A percentile compares a stretch with the other conserved stretches of the same genome.
These are phyloP conservation scores for Prenolepis imparis DNA, from an alignment of 2,888 invertebrate genomes.

Conservation along the genomic window DNA sequence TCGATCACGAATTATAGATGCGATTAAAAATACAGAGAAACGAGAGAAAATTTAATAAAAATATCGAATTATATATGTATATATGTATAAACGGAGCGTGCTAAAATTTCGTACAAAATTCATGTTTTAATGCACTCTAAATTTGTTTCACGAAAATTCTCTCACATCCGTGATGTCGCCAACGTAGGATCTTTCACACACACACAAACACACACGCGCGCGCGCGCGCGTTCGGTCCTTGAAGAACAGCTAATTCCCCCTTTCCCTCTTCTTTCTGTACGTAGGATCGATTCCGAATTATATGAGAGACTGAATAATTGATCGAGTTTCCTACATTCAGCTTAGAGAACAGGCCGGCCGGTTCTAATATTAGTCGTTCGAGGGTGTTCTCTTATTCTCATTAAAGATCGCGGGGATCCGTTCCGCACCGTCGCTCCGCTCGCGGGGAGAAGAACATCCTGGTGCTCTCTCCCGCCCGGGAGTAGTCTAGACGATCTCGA, in stretches of 20 bases:
- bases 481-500: slow-evolving; percentile 54
- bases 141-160: slow-evolving; percentile 39
- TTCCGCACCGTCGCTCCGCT: slow-evolving; percentile 14
- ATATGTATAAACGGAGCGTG: slow-evolving; percentile 17
- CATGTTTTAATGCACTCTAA: slow-evolving; percentile 33
- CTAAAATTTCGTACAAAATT: slow-evolving; percentile 40
- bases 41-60: slow-evolving; percentile 36
- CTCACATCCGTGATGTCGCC: not conserved
- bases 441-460: slow-evolving; percentile 26
- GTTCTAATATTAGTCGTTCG: slow-evolving; percentile 53
- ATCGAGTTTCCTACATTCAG: slow-evolving; percentile 58
- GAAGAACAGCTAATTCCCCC: slow-evolving; percentile 8
- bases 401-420: slow-evolving; percentile 53
- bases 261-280: not conserved
- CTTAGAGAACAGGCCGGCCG: slow-evolving; percentile 48
- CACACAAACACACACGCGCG: no score
- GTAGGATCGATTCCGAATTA: slow-evolving; percentile 46
- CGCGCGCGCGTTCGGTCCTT: not conserved
- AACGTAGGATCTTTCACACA: not conserved
- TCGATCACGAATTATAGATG: not conserved
- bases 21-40: slow-evolving; percentile 3
- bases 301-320: slow-evolving; percentile 60
- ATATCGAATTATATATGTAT: slow-evolving; percentile 19
- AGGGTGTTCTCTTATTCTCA: slow-evolving; percentile 50
- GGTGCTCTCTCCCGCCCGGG: slow-evolving; percentile 19